Evolutionary conservation across 2,797 vertebrate species (phyloP), one percentile per base, ranked within the genome.

Genomic region (Sebastes hopkinsi): DNA sequence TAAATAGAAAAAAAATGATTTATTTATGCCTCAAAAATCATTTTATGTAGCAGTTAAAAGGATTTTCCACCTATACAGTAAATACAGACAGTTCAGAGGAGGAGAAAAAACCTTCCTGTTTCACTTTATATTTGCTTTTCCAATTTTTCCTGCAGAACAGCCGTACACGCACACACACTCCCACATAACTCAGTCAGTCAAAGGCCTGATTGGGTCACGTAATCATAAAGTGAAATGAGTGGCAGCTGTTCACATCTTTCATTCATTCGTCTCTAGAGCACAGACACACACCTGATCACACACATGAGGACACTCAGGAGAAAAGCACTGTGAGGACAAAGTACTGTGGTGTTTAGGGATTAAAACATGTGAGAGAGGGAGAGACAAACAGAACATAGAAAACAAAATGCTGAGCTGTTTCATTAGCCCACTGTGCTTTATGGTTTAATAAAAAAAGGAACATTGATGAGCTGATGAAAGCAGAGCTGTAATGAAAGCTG

Each of bases 271-370:
- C 81, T 86, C 80, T 23, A 8, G 77, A 85, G 72, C 80, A 78
- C 85, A 79, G 72, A 81, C 77, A 70, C 76, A 82, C 87, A 87
- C 66, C 80, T 80, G 79, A 87, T 78, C 83, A 72, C 87, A 80
- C 52, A 73, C 72, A 81, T 2, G 65, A 76, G 56, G 77, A 88
- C 79, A 71, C 70, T 87, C 52, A 67, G 82, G 87, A 85, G 88
- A 84, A 82, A 22, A 61, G 77, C 72, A 77, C 82, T 73, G 71
- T 75, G 72, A 87, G 84, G 80, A 88, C 67, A 58, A 38, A 46
- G 30, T 34, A 20, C 70, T 78, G 75, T 79, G 58, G 56, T 18
- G 61, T 56, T 71, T 30, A 2, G 79, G 84, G 79, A 75, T 83
- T 79, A 32, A 42, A 79, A 75, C 60, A 18, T 7, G 42, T 25